These are phyloP conservation scores for Drosophila dunni DNA, from an alignment of 1,140 invertebrate genomes.

Conservation along the genomic window DNA sequence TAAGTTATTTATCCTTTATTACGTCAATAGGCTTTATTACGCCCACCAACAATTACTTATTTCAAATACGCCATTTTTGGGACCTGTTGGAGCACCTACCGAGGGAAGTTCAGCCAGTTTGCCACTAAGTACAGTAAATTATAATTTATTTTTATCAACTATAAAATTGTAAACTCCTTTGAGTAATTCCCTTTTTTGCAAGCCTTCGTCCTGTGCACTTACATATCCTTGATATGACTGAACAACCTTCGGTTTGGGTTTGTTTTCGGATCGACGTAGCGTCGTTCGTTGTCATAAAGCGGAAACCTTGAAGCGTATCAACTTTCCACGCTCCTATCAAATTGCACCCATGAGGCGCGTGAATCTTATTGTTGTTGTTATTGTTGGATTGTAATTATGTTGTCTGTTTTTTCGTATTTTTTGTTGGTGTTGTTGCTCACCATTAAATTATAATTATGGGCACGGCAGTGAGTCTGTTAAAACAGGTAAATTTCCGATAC, in stretches of 20 bases:
- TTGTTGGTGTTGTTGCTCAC: constrained; percentile 29
- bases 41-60: constrained; percentile 40
- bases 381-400: constrained; percentile 66
- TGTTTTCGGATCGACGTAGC: constrained; percentile 21
- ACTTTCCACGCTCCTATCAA: constrained; percentile 67
- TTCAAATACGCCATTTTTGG: constrained; percentile 30
- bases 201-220: background rate
- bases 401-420: constrained; percentile 44
- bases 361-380: constrained; percentile 44
- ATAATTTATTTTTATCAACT: no score
- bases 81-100: background rate
- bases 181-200: background rate
- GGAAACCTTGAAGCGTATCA: constrained; percentile 79
- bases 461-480: constrained; percentile 9
- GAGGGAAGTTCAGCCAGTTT: constrained; percentile 12
- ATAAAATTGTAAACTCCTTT: background rate
- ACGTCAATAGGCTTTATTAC: constrained; percentile 13
- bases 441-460: constrained; percentile 64
- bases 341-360: constrained; percentile 64
- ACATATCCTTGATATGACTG: constrained; percentile 31
- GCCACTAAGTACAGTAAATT: no score
- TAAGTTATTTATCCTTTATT: background rate
- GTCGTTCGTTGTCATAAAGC: constrained; percentile 61
- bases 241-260: constrained; percentile 9
- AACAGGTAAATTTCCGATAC: constrained; percentile 14